Evolutionary conservation across 2,113 vertebrate species (phyloP).

Genomic region (Falcunculus frontatus): DNA sequence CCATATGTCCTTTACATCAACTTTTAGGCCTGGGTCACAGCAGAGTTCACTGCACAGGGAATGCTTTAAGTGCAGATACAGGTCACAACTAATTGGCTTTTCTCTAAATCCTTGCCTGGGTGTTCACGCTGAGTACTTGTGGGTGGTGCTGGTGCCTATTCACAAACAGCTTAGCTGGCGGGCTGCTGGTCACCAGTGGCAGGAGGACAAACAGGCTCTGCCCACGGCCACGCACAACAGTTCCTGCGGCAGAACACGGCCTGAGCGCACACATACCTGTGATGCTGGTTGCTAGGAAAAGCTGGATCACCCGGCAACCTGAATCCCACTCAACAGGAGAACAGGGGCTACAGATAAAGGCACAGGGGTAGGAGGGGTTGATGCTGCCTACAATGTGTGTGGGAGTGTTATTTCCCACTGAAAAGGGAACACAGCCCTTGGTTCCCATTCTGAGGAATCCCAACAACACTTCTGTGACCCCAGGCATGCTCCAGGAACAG

Average conservation of each 20-base stretch:
- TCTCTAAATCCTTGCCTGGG: slow-evolving; percentile 18
- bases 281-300: slow-evolving; percentile 32
- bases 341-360: background rate
- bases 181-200: background rate
- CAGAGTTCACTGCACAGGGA: background rate
- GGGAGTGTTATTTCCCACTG: background rate
- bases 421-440: background rate
- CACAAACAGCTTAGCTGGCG: background rate
- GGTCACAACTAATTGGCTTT: slow-evolving; percentile 44
- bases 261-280: background rate
- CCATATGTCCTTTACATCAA: background rate
- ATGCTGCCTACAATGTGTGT: background rate
- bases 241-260: background rate
- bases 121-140: background rate
- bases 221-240: background rate
- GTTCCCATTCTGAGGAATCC: background rate
- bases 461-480: background rate
- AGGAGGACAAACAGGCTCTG: background rate
- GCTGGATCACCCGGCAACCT: background rate
- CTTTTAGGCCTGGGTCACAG: background rate
- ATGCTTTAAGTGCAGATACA: background rate
- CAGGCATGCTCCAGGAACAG: background rate
- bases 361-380: background rate
- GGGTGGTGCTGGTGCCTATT: slow-evolving; percentile 3
- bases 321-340: background rate